Evolutionary conservation across 2,797 vertebrate species (phyloP).

Genomic region (Anomalospiza imberbis): DNA sequence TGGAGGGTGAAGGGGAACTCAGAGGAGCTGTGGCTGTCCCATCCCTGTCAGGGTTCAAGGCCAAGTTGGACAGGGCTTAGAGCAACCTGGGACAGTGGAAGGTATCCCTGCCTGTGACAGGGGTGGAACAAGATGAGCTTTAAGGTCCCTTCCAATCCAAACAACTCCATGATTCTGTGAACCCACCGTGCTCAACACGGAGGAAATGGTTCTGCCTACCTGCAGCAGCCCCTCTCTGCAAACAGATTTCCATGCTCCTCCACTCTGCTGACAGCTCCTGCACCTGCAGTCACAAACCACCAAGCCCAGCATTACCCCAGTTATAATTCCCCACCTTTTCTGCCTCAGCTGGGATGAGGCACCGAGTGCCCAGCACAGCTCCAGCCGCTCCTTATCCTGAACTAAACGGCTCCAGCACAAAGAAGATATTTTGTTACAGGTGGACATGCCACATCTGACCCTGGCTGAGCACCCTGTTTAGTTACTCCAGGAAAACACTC

Average conservation of each 20-base stretch:
- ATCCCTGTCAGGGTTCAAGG: not conserved
- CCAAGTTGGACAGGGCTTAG: not conserved
- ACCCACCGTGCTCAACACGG: constrained; percentile 76
- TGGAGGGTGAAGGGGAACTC: not conserved
- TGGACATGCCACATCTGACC: not conserved
- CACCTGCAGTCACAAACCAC: constrained; percentile 53
- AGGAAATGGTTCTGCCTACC: constrained; percentile 76
- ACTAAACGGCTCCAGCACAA: not conserved
- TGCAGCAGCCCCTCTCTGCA: constrained; percentile 78
- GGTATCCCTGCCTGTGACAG: not conserved
- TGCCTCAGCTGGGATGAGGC: not conserved
- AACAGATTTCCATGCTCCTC: constrained; percentile 72
- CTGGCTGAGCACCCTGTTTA: not conserved
- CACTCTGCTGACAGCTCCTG: constrained; percentile 52
- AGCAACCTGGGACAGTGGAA: not conserved
- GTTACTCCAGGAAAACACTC: not conserved
- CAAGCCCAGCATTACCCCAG: not conserved
- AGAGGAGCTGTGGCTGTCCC: not conserved
- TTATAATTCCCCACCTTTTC: not conserved
- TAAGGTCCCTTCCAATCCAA: not conserved
- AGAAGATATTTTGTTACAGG: not conserved
- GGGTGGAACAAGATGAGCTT: not conserved
- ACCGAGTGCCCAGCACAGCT: not conserved
- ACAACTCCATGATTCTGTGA: not conserved
- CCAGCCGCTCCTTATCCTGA: not conserved